Evolutionary conservation across 2,888 invertebrate genomes (phyloP), one percentile per base, ranked within the genome.

Genomic region (Biston stratarius): DNA sequence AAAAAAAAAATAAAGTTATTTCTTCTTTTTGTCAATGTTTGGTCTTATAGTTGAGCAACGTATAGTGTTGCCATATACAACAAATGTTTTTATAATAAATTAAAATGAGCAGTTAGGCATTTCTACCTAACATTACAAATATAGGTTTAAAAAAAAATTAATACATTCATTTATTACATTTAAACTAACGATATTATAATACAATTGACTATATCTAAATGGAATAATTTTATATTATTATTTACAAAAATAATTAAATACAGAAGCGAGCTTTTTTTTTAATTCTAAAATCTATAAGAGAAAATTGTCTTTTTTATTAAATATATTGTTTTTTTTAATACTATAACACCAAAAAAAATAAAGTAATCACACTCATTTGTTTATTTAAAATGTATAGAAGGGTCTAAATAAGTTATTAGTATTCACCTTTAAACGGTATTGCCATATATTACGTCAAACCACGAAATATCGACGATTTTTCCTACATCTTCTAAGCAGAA

Each of bases 151-250:
- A 84, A 84, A 84, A 83, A 83, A 84, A 87, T 82, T 67, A 86
- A 86, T 86, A 87, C 81, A 84, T 80, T 83, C 82, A 14, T 53
- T 75, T 83, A 79, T 74, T 83, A 85, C 80, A 60, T 64, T 84
- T 88, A 90, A 71, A 69, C 89, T 92, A 92, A 77, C 82, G 84
- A 88, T 91, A 91, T 88, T 83, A 91, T 92, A 90, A 90, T 92
- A 93, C 92, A 93, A 86, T 87, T 86, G 82, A 85, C 90, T 92
- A 91, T 80, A 70, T 77, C 91, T 92, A 92, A 85, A 81, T 92
- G 92, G 92, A 92, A 92, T 92, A 89, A 87, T 88, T 82, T 68
- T 63, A 63, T 56, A 60, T 56, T 68, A 79, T 85, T 92, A 92
- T 91, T 89, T 92, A 92, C 90, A 92, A 85, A 86, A 86, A 82